Base-by-base conservation (phyloP, 1,140 invertebrate species). In the Drosophila prosaltans region DNA sequence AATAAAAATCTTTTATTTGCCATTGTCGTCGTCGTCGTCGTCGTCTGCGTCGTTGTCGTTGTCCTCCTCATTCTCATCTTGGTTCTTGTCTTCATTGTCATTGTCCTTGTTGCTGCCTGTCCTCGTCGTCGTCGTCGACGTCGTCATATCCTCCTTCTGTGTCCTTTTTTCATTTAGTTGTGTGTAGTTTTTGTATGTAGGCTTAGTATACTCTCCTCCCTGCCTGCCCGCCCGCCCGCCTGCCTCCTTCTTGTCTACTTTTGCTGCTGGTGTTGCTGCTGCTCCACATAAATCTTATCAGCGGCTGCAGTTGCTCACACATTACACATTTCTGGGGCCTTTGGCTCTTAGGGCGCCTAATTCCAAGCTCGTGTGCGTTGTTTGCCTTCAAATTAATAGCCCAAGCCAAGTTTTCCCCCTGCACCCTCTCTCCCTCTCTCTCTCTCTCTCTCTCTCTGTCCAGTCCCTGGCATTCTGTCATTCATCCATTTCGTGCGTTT, bases 1-100 rank as follows among this genome's bases (percentile, higher is more conserved):
- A 86, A 86, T 83, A 86, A 88, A 86, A 86, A 86, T 86, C 83
- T 86, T 88, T 86, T 88, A 86, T 86, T 86, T 88, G 75, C 74
- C 79, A 82, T 86, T 86, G 72, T 75, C 82, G 65, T 71, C 51
- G 60, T 60, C 69, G 72, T 66, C n/a, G 24, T 45, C 32, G 40
- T 39, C 24, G 43, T 16, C 16, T 16, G 16, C 16, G 16, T 66
- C 24, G 30, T 58, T 32, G 10, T 51, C 30, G 10, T 51, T 36
- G 26, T 57, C 9, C 16, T 64, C 30, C 28, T 11, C 21, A 45
- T 73, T 36, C 65, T 41, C 28, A 30, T 30, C 28, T 30, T 30
- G 28, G 28, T 30, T 30, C 28, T 86, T 86, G 72, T 74, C 82
- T 62, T 71, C 57, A 55, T 36, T 7, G 32, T 36, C 6, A 7